Conservation (phyloP, 2,797 vertebrate genomes). For the Podargus strigoides region DNA sequence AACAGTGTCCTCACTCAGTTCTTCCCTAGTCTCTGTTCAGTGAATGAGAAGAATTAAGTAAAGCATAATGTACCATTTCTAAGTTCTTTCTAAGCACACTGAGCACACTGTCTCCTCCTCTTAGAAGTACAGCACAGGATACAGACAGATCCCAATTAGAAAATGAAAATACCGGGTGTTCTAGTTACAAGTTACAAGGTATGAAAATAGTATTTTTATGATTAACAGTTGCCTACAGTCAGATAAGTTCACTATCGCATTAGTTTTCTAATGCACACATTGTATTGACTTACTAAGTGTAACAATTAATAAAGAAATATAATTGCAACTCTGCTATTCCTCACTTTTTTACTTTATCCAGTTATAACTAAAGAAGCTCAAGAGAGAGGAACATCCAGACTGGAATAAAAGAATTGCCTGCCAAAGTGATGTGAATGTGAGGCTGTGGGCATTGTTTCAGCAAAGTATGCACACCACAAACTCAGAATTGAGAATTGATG, state of each 20-base stretch:
- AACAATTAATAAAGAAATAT: not conserved
- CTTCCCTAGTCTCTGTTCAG: not conserved
- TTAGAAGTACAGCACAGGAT: not conserved
- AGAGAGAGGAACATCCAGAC: not conserved
- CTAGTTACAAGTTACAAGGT: not conserved
- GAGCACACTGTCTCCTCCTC: not conserved
- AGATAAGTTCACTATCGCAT: not conserved
- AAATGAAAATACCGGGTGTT: not conserved
- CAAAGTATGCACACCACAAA: fast-evolving
- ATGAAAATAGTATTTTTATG: not conserved
- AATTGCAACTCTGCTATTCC: not conserved
- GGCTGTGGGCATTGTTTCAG: not conserved
- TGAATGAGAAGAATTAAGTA: not conserved
- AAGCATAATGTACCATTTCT: not conserved
- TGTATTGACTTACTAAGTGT: not conserved
- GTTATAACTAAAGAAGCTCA: not conserved
- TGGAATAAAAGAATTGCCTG: not conserved
- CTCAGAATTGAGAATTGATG: not conserved
- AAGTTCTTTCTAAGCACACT: not conserved
- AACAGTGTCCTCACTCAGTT: not conserved
- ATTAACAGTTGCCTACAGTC: not conserved
- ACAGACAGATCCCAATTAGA: not conserved
- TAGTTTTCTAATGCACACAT: not conserved
- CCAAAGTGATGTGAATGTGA: not conserved
- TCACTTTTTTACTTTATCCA: not conserved